Evolutionary conservation across 2,797 vertebrate species (phyloP).

Genomic region (Lepidocolaptes lacrymiger): DNA sequence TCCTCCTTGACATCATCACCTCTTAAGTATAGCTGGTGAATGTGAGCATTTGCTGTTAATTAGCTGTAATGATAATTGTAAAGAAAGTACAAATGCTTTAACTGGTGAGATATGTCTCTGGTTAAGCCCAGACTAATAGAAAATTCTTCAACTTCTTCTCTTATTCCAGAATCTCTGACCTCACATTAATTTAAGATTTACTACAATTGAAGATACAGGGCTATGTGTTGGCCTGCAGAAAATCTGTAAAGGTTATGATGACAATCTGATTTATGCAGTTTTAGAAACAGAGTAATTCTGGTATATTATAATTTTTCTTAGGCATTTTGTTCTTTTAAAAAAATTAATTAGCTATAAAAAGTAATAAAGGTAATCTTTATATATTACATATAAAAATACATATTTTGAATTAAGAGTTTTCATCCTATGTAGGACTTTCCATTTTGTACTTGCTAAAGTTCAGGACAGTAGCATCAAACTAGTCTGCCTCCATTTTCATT

Average conservation of each 20-base stretch:
- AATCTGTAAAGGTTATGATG: background rate
- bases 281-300: background rate
- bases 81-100: background rate
- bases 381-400: background rate
- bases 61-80: slow-evolving; percentile 56
- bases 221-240: background rate
- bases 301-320: background rate
- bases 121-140: slow-evolving; percentile 22
- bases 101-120: background rate
- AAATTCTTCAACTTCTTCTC: background rate
- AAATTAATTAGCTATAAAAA: background rate
- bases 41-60: slow-evolving; percentile 43
- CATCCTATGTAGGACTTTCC: background rate
- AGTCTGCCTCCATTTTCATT: background rate
- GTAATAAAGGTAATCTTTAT: background rate
- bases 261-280: background rate
- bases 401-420: background rate
- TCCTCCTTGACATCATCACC: slow-evolving; percentile 1
- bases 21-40: background rate
- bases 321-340: background rate
- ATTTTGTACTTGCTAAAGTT: background rate
- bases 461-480: background rate
- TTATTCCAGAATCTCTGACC: background rate
- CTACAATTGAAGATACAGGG: background rate
- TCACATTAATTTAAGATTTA: slow-evolving; percentile 6